Base-by-base conservation (phyloP, 2,888 invertebrate genomes). In the Euspilapteryx auroguttella region DNA sequence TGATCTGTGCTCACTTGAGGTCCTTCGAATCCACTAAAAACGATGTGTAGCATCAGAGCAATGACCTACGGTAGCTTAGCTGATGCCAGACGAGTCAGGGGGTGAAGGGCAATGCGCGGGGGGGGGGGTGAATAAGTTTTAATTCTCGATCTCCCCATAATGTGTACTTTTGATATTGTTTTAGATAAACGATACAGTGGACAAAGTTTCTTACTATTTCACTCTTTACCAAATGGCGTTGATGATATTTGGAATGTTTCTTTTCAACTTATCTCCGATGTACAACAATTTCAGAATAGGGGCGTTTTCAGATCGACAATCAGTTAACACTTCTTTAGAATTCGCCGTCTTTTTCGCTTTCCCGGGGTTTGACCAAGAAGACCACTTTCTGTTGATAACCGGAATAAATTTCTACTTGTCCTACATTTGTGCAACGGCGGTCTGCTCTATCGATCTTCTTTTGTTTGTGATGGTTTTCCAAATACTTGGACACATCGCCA, bases 401-500 rank as follows among this genome's bases (percentile, higher is more conserved):
- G 9, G 13, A 11, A 12, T 13, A 24, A 24, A 15, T 12, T 3
- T 26, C 3, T 30, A 32, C 21, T n/a, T 37, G 6, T 26, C 35
- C 4, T 31, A 29, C 11, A 23, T 6, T 14, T 35, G 34, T 20
- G 11, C 28, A 2, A 10, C 22, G 3, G 15, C 12, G 22, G 11
- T 37, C 9, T 34, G 31, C 21, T 14, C 33, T 6, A 29, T 31
- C 9, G 40, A 39, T 23, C 28, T 37, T 11, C 28, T 34, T 13
- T 8, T 39, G 5, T 28, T 27, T 6, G 11, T 41, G 4, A 26
- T 39, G 21, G 29, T 37, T 9, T 32, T 41, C 14, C 37, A 41
- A 33, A 30, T 41, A 7, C 34, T 39, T 10, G 40, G 36, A 3
- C 40, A 39, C 21, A 36, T 41, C 8, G 14, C 29, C 3, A 31